phyloP scores from a whole-genome alignment of 1,140 invertebrate species.

The Drosophila tropicalis region DNA sequence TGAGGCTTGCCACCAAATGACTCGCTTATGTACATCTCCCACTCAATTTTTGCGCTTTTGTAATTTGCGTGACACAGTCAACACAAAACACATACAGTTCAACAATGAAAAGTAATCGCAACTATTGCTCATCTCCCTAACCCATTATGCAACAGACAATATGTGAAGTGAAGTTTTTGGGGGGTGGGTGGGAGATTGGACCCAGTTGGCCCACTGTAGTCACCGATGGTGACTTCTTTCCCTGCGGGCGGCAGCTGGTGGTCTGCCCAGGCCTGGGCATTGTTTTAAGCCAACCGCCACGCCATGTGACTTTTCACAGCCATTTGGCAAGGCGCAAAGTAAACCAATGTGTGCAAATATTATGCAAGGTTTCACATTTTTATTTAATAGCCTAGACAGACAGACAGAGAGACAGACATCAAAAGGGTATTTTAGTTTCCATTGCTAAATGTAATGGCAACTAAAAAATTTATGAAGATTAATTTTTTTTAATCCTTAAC shows the following conservation, averaged over 20 bases:
- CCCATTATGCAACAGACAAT: slow-evolving; percentile 53
- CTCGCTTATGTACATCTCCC: slow-evolving; percentile 2
- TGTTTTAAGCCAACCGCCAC: slow-evolving; percentile 43
- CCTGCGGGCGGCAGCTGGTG: slow-evolving; percentile 25
- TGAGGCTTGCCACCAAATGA: slow-evolving; percentile 10
- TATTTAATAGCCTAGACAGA: slow-evolving; percentile 13
- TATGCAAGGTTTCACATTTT: slow-evolving; percentile 57
- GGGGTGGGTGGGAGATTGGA: slow-evolving; percentile 12
- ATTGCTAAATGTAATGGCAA: neutral
- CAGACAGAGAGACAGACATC: slow-evolving; percentile 8
- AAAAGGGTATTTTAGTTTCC: slow-evolving; percentile 40
- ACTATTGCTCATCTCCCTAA: slow-evolving; percentile 61
- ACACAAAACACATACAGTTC: slow-evolving; percentile 26
- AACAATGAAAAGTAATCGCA: slow-evolving; percentile 66
- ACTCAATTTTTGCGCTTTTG: slow-evolving; percentile 23
- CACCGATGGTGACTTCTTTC: slow-evolving; percentile 40
- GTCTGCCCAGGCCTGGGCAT: slow-evolving; percentile 33
- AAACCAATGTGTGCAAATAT: slow-evolving; percentile 61
- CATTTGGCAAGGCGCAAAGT: slow-evolving; percentile 52
- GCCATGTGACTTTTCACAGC: slow-evolving; percentile 76
- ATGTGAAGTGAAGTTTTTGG: neutral
- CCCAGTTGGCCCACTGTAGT: slow-evolving; percentile 23
- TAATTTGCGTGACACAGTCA: slow-evolving; percentile 64
- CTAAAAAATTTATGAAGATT: neutral
- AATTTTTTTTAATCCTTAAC: neutral